Evolutionary conservation across 2,797 vertebrate species (phyloP).

Genomic region (Natrix natrix): DNA sequence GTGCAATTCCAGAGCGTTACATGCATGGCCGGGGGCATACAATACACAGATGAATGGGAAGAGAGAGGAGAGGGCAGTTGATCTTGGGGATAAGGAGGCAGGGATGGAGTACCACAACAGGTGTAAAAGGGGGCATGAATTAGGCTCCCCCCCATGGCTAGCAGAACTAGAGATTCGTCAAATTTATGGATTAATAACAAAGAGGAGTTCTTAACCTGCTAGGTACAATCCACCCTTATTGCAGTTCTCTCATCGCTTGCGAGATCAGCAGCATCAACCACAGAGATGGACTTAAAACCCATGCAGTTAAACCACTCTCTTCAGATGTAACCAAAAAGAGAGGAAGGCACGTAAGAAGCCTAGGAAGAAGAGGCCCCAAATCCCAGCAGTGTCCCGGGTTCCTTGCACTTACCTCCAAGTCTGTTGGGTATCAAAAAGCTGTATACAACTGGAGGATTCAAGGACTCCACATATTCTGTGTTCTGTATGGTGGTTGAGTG

Average conservation of each 20-base stretch:
- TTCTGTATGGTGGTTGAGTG: conserved; percentile 20
- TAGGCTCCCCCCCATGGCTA: neutral
- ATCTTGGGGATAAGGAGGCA: neutral
- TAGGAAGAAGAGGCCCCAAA: neutral
- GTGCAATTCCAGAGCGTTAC: neutral
- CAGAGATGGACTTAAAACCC: neutral
- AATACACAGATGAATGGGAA: neutral
- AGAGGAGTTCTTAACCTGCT: neutral
- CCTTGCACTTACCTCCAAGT: neutral
- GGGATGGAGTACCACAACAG: neutral
- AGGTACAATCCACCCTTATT: neutral
- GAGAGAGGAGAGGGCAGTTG: neutral
- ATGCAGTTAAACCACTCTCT: neutral
- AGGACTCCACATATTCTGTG: conserved; percentile 49
- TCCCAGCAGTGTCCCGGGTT: too few species aligned
- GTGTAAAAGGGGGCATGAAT: neutral
- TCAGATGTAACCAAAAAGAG: neutral
- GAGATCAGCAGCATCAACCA: neutral
- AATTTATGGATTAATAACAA: neutral
- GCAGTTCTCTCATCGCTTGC: neutral
- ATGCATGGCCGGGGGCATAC: neutral
- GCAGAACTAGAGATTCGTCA: neutral
- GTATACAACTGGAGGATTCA: conserved; percentile 51
- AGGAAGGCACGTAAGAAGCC: neutral
- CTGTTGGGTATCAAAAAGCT: conserved; percentile 32